Base-by-base conservation (phyloP, 1,140 invertebrate species). In the Danaus plexippus region DNA sequence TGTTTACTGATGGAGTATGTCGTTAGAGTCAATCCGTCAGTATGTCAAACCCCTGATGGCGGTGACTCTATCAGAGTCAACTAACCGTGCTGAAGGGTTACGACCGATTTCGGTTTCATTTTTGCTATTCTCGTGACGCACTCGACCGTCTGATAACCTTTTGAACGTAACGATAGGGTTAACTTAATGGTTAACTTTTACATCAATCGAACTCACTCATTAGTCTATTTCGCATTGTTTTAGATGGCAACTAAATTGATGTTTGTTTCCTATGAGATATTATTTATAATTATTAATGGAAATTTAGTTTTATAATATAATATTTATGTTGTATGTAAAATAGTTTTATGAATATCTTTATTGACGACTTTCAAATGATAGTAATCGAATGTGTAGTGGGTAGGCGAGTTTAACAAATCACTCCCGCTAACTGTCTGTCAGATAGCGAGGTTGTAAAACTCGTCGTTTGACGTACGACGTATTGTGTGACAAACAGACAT, bases 11-110 rank as follows among this genome's bases (percentile, higher is more conserved):
- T 32, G 22, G 7, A 32, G 22, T 32, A 6, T 32, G 2, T 6
- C 22, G 4, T 32, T 32, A 32, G 22, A 49, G 15, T 56, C 41
- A 8, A 9, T 41, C 54, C 11, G 3, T 15, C 15, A 3, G 11
- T 11, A 12, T 11, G 46, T 9, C 11, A 15, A 15, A 51, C 40
- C 49, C 49, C 49, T 32, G 22, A 32, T 6, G 7, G 22, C 22
- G 7, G 2, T 32, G 22, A 32, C 22, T 32, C 22, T 32, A 32
- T 32, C 7, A 32, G 22, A 32, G 22, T 32, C 22, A 84, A 84
- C 80, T 81, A 84, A 84, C 80, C 78, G 71, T 80, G 65, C 18
- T 57, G 70, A 80, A 83, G 77, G 80, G 77, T 77, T 79, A 69
- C 61, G 62, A 61, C 42, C 72, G 70, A 73, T 69, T 64, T 62